Evolutionary conservation across 2,113 vertebrate genomes (phyloP), one percentile per base, ranked within the genome.

Genomic region (Gallinago jamesoni): DNA sequence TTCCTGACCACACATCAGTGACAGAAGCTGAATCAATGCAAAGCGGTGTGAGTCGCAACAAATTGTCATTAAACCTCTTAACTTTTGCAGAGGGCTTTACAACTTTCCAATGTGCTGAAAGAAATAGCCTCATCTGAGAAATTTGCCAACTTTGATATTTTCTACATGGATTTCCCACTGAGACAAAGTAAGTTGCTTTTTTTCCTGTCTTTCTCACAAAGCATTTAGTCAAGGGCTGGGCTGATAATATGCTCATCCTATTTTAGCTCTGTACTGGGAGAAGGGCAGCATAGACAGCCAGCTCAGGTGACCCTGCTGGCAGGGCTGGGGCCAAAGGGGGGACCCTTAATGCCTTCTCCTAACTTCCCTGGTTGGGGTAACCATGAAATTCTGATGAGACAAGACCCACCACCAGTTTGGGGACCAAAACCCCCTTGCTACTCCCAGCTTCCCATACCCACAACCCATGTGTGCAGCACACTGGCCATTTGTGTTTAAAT

Each of bases 121-220:
- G 96, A 95, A 90, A 98, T 98, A 70, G 94, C 97, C 7, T 66
- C 75, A 68, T 93, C 94, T 14, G 41, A 98, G 96, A 98, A 93
- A 85, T 98, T 98, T 81, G 23, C 37, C 10, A 97, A 95, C 94
- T 98, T 98, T n/a, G 47, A 97, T 76, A 14, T 98, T 88, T 95
- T 97, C 97, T 98, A 98, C 93, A 67, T 97, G 96, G 97, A 98
- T 92, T 98, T 97, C 73, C 96, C 97, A 76, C 97, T 98, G 85
- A 96, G 25, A 66, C 96, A 98, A 97, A 96, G 98, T 98, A 98
- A 98, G 97, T 96, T n/a, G 52, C 77, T 37, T 76, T 79, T 79
- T 59, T 23, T 33, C 12, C n/a, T 48, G 5, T 66, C n/a, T 87
- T 69, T 80, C 10, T 89, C 57, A 31, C 4, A 7, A 45, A 87